Base-by-base conservation (phyloP, 2,113 vertebrate genomes). In the Steatornis caripensis region DNA sequence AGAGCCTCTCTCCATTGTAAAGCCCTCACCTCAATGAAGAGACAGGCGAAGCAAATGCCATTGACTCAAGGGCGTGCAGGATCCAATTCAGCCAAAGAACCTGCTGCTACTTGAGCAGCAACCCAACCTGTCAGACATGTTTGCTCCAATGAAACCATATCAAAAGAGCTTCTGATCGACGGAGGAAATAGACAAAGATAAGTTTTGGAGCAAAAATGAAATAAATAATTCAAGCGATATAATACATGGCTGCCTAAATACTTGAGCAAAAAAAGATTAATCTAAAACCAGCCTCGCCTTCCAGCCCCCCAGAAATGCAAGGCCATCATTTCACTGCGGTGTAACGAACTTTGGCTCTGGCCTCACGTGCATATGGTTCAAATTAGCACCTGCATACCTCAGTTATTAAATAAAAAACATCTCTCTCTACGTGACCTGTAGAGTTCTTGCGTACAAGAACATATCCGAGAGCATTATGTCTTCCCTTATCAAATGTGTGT, bases 321-420 rank as follows among this genome's bases (percentile, higher is more conserved):
- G 54, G 68, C 84, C 76, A 36, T 90, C 81, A 74, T 76, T 95
- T 90, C 64, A 89, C 48, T 24, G 37, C 20, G 58, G 64, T 43
- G 80, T 70, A 91, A 93, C 60, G n/a, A 82, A 84, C 90, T 84
- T 89, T 65, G 90, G 71, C 77, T 91, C 92, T 86, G 58, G 94
- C 65, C 71, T 94, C 51, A 21, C 4, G 11, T 27, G 76, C 97
- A 98, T 97, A 94, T 98, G 98, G 95, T 97, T 96, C 94, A 95
- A 97, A 98, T 98, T 98, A 98, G 94, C 98, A 98, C 98, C 97
- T 98, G 96, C 97, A 98, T 97, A 98, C 96, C 89, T 97, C 22
- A 6, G 88, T 97, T 98, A 97, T 97, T 96, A 97, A 98, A 98
- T 97, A 96, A 97, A 98, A 97, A 96, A 6, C 96, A 97, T 95